These are phyloP conservation scores for Choristoneura rosaceana DNA, from an alignment of 2,888 invertebrate species.

Conservation along the genomic window DNA sequence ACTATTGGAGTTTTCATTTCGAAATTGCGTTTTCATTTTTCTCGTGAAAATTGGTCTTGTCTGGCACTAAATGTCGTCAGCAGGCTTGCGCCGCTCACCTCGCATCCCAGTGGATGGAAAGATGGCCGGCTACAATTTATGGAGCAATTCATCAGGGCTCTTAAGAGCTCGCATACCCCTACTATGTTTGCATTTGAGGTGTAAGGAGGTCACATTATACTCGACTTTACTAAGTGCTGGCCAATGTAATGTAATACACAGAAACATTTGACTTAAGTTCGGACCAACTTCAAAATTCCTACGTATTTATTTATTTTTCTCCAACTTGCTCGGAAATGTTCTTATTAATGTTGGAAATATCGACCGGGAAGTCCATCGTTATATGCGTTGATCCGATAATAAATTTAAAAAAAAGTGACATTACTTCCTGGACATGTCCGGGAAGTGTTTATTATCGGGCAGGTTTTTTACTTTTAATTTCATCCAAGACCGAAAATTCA, in stretches of 20 bases:
- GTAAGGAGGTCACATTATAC: constrained; percentile 20
- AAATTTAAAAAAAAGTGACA: no score
- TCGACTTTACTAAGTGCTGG: constrained; percentile 10
- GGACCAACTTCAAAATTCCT: background rate
- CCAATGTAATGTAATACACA: background rate
- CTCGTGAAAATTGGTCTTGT: constrained; percentile 51
- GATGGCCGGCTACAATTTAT: constrained; percentile 60
- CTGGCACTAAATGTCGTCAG: constrained; percentile 55
- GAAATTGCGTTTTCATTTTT: constrained; percentile 38
- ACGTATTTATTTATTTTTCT: no score
- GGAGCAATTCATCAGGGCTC: constrained; percentile 66
- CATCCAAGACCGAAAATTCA: no score
- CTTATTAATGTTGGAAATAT: no score
- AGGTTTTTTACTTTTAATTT: no score
- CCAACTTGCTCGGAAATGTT: no score
- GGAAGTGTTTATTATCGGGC: no score
- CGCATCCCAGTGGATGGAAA: constrained; percentile 55
- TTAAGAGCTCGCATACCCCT: constrained; percentile 50
- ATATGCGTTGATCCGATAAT: no score
- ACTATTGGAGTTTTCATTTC: constrained; percentile 4
- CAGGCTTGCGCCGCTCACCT: constrained; percentile 46
- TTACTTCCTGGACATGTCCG: no score
- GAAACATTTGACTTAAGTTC: background rate
- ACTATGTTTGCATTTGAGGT: constrained; percentile 23
- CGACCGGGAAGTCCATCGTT: no score